Percentiles rank a stretch among this genome's conserved stretches.
Evolutionary conservation across 2,888 invertebrate genomes (phyloP).

Genomic region (Parnassius apollo): DNA sequence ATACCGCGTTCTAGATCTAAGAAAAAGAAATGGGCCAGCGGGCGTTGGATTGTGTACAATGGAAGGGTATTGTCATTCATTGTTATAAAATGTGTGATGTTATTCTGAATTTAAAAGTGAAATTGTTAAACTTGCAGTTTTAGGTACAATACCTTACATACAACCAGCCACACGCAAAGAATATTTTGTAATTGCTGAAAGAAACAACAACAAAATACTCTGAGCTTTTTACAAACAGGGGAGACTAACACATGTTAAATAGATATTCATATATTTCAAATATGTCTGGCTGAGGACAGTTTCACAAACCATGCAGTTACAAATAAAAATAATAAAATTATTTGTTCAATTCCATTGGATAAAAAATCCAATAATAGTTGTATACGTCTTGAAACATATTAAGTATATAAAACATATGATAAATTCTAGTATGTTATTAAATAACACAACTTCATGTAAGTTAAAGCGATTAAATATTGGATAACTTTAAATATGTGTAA

Average conservation of each 20-base stretch:
- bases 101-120: constrained; percentile 67
- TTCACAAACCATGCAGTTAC: constrained; percentile 16
- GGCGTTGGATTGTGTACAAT: constrained; percentile 48
- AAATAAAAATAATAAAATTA: constrained; percentile 5
- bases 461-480: too few species aligned
- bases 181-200: constrained; percentile 90
- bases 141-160: constrained; percentile 88
- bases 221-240: constrained; percentile 49
- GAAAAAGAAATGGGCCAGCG: constrained; percentile 40
- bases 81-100: constrained; percentile 65
- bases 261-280: background rate
- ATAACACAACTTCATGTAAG: too few species aligned
- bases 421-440: too few species aligned
- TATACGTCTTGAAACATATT: too few species aligned
- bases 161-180: constrained; percentile 93
- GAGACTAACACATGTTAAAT: constrained; percentile 16
- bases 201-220: constrained; percentile 81
- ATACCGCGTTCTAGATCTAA: constrained; percentile 28
- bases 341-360: background rate
- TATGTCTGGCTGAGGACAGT: background rate
- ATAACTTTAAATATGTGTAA: too few species aligned
- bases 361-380: too few species aligned
- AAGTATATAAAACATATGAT: too few species aligned
- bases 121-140: constrained; percentile 59
- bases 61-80: constrained; percentile 66